phyloP scores from a whole-genome alignment of 2,797 vertebrate species.

The Galagoides demidoff region DNA sequence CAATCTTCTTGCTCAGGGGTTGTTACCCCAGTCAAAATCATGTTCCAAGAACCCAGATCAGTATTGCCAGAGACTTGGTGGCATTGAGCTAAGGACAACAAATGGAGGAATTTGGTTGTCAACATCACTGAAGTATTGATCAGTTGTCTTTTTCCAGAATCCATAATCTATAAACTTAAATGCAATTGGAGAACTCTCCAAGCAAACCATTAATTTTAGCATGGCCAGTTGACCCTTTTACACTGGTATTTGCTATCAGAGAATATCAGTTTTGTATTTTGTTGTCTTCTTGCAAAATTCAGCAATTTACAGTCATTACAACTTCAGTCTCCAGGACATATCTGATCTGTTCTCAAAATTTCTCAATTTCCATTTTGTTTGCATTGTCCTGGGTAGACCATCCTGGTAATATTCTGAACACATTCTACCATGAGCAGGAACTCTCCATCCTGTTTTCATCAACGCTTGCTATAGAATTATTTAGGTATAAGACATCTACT shows the following conservation, averaged over 20 bases:
- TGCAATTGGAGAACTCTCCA: not conserved
- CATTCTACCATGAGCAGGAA: not conserved
- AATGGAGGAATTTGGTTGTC: not conserved
- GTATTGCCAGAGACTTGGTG: not conserved
- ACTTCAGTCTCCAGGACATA: not conserved
- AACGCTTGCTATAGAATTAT: not conserved
- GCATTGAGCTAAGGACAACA: accelerated
- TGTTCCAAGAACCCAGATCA: not conserved
- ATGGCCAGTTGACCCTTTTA: not conserved
- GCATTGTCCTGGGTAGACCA: not conserved
- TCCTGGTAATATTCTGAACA: not conserved
- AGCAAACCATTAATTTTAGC: not conserved
- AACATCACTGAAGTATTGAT: not conserved
- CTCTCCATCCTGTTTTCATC: not conserved
- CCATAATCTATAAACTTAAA: not conserved
- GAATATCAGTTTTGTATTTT: not conserved
- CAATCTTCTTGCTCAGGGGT: not conserved
- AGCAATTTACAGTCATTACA: not conserved
- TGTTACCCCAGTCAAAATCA: not conserved
- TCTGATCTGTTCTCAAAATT: not conserved
- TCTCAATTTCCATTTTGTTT: not conserved
- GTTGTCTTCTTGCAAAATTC: not conserved
- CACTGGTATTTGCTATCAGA: not conserved
- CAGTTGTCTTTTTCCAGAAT: not conserved
- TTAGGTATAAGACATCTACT: not conserved